Conservation (phyloP, 2,797 vertebrate genomes). For the Brachymystax lenok region DNA sequence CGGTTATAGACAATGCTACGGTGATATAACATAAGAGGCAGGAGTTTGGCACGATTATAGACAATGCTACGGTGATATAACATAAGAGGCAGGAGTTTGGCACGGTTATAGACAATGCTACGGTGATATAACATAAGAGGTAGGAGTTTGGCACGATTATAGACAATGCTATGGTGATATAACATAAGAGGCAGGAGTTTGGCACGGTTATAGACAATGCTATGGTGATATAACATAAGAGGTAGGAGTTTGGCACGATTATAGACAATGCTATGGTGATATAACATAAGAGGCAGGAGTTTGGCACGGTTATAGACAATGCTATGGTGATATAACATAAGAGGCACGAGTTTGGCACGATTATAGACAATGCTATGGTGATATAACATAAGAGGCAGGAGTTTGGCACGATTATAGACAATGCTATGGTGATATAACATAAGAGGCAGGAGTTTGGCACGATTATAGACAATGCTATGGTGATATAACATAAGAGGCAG, state of each 20-base stretch:
- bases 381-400: not conserved
- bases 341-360: not conserved
- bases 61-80: not conserved
- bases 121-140: not conserved
- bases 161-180: not conserved
- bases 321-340: too few relatives aligned
- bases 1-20: not conserved
- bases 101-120: not conserved
- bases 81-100: not conserved
- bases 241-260: not conserved
- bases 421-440: too few relatives aligned
- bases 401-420: not conserved
- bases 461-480: not conserved
- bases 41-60: not conserved
- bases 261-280: not conserved
- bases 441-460: not conserved
- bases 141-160: not conserved
- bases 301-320: not conserved
- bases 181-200: not conserved
- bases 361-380: not conserved
- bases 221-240: not conserved
- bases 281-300: not conserved
- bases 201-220: not conserved
- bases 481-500: not conserved
- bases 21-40: not conserved